A percentile compares a stretch with the other conserved stretches of the same genome.
Evolutionary conservation across 2,888 invertebrate species (phyloP).

Genomic region (Sinhomidia bicolor): DNA sequence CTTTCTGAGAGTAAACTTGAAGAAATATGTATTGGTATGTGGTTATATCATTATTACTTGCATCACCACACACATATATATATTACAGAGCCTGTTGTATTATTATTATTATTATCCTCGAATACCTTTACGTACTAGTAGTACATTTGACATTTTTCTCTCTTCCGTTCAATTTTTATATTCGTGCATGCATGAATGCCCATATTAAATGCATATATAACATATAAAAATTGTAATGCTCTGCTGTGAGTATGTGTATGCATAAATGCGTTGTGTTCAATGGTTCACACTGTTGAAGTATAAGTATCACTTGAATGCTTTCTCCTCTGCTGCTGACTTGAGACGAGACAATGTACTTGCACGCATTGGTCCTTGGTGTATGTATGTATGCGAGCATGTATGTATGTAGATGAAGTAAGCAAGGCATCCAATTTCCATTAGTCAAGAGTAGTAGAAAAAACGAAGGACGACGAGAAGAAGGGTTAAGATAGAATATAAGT

Average conservation of each 20-base stretch:
- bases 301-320: slow-evolving; percentile 43
- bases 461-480: background rate
- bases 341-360: slow-evolving; percentile 11
- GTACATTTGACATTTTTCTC: background rate
- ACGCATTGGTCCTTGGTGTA: background rate
- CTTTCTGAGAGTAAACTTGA: background rate
- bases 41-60: slow-evolving; percentile 54
- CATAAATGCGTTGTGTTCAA: slow-evolving; percentile 3
- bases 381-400: background rate
- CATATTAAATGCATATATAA: slow-evolving; percentile 25
- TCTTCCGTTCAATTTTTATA: background rate
- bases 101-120: slow-evolving; percentile 24
- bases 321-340: background rate
- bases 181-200: slow-evolving; percentile 58
- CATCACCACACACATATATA: slow-evolving; percentile 24
- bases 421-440: slow-evolving; percentile 60
- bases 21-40: slow-evolving; percentile 40
- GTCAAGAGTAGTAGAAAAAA: slow-evolving; percentile 22
- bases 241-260: background rate
- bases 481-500: slow-evolving; percentile 44
- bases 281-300: slow-evolving; percentile 32
- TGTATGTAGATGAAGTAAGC: background rate
- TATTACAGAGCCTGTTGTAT: background rate
- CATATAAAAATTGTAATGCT: background rate
- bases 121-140: background rate